Percentiles rank a stretch among this genome's conserved stretches.
phyloP scores from a whole-genome alignment of 2,797 vertebrate species.

The Buphagus erythrorhynchus region DNA sequence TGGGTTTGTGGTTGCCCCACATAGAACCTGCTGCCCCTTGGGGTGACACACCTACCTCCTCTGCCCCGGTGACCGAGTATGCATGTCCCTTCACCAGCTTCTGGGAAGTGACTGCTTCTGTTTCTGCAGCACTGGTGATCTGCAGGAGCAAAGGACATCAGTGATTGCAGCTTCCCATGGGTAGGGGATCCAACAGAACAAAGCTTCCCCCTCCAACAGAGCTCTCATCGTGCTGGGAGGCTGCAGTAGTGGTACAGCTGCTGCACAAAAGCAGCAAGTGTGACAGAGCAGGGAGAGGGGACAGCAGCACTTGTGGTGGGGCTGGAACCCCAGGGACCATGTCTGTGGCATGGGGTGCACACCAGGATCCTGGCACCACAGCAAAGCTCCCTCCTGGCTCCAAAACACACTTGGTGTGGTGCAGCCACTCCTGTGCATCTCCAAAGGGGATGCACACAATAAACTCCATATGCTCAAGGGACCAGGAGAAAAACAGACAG shows the following conservation, averaged over 20 bases:
- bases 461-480: neutral
- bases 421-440: neutral
- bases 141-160: neutral
- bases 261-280: neutral
- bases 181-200: neutral
- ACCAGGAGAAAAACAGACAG: neutral
- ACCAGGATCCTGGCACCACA: neutral
- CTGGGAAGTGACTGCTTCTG: slow-evolving; percentile 80
- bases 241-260: neutral
- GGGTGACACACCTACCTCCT: slow-evolving; percentile 70
- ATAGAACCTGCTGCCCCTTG: neutral
- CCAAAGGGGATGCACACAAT: fast-evolving
- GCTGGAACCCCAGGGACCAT: neutral
- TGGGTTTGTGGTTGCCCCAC: neutral
- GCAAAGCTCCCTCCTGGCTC: neutral
- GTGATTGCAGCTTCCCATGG: fast-evolving
- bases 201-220: neutral
- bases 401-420: neutral
- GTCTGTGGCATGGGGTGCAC: fast-evolving
- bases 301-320: fast-evolving
- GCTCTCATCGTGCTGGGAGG: fast-evolving
- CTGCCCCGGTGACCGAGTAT: slow-evolving; percentile 80
- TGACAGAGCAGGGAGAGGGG: neutral
- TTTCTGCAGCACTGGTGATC: slow-evolving; percentile 81
- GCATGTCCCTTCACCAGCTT: slow-evolving; percentile 85